phyloP scores from a whole-genome alignment of 2,113 vertebrate genomes.

The Oceanites oceanicus region DNA sequence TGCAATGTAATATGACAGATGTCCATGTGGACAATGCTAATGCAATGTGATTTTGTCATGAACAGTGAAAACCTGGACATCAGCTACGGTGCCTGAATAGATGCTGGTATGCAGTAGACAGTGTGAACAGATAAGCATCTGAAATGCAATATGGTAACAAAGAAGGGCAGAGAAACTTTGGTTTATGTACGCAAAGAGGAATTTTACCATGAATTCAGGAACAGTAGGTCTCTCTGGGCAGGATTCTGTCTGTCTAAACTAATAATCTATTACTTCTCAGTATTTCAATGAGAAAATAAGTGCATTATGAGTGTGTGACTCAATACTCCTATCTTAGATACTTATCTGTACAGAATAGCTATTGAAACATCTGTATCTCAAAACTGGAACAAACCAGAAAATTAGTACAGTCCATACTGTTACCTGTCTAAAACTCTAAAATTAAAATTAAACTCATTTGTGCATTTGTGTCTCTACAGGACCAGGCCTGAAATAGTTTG shows the following conservation, averaged over 20 bases:
- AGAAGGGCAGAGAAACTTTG: background rate
- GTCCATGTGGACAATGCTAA: background rate
- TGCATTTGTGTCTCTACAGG: background rate
- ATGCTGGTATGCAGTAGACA: background rate
- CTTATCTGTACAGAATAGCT: background rate
- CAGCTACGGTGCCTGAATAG: background rate
- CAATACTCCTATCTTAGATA: background rate
- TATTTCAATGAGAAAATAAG: background rate
- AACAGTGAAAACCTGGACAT: background rate
- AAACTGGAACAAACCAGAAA: background rate
- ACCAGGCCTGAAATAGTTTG: background rate
- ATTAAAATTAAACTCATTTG: background rate
- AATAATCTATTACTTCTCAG: background rate
- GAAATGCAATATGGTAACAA: background rate
- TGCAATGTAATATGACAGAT: background rate
- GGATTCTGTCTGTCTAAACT: background rate
- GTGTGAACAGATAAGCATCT: background rate
- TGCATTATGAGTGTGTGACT: background rate
- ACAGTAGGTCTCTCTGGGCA: background rate
- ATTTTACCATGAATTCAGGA: background rate
- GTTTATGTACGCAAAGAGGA: background rate
- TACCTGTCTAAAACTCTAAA: background rate
- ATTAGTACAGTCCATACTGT: fast-evolving
- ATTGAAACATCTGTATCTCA: background rate
- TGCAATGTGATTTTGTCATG: slow-evolving; percentile 23